Percentiles rank a stretch among this genome's conserved stretches.
phyloP scores from a whole-genome alignment of 2,113 vertebrate species.

The Chionodraco myersi region DNA sequence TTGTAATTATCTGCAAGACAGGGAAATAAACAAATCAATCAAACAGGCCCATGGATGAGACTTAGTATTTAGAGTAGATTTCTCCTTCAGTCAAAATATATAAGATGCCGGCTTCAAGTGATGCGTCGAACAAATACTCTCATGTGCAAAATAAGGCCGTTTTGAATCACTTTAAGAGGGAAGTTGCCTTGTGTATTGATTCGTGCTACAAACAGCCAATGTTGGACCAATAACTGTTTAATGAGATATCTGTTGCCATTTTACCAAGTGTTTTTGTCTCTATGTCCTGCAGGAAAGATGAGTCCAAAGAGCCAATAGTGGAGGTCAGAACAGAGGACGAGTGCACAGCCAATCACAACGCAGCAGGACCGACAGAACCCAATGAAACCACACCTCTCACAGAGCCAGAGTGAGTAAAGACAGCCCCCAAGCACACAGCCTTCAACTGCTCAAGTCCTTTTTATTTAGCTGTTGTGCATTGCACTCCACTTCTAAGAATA shows the following conservation, averaged over 20 bases:
- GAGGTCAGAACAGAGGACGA: slow-evolving; percentile 96
- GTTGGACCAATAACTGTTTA: background rate
- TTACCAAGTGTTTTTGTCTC: background rate
- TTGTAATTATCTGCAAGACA: slow-evolving; percentile 14
- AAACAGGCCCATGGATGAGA: slow-evolving; percentile 22
- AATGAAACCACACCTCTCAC: slow-evolving; percentile 98
- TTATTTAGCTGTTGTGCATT: slow-evolving; percentile 55
- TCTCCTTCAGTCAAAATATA: slow-evolving; percentile 22
- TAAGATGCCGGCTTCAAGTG: slow-evolving; percentile 19
- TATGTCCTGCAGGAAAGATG: slow-evolving; percentile 89
- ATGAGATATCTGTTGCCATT: background rate
- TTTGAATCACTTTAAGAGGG: slow-evolving; percentile 37
- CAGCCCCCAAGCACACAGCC: background rate
- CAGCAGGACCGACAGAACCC: slow-evolving; percentile 93
- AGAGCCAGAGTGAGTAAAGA: slow-evolving; percentile 92
- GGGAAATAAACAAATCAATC: slow-evolving; percentile 43
- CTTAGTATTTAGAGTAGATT: slow-evolving; percentile 28
- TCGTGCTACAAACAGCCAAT: slow-evolving; percentile 5
- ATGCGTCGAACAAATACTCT: slow-evolving; percentile 13
- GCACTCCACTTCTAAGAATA: slow-evolving; percentile 82
- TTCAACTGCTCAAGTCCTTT: slow-evolving; percentile 29
- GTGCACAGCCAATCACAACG: slow-evolving; percentile 94
- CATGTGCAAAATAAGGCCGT: slow-evolving; percentile 7
- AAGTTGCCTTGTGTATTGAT: slow-evolving; percentile 33
- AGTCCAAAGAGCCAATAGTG: slow-evolving; percentile 98